Base-by-base conservation (phyloP, 2,113 vertebrate genomes). In the Carettochelys insculpta region DNA sequence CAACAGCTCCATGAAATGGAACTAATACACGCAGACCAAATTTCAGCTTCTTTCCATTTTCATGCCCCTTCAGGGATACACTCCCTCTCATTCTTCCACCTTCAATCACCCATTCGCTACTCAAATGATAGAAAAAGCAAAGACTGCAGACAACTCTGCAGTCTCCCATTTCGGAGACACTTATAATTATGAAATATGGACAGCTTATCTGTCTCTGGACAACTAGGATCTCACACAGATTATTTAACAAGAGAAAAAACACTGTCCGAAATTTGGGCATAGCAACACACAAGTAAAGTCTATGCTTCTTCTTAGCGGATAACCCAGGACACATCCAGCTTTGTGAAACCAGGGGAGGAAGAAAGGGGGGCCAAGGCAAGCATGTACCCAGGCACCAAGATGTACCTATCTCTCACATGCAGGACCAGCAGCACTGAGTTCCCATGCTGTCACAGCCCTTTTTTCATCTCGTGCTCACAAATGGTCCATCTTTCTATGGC, bases 251-350 rank as follows among this genome's bases (percentile, higher is more conserved):
- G 27, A 3, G 6, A 50, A 38, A 11, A n/a, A 5, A 27, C 29
- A 24, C 4, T 41, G 22, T 25, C 48, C 17, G 20, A 9, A 5
- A 0, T 19, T 58, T 9, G 1, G 31, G 38, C 5, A 56, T 47
- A 3, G 29, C 4, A 17, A 4, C 31, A 8, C 61, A 0, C 11
- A 1, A 47, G 6, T 27, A 14, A n/a, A 1, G 8, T 2, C 45
- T 11, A 0, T 0, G 14, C 19, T 13, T 0, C 34, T 2, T 9
- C 85, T 27, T 3, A 1, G 85, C 41, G 43, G 7, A 1, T 45
- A 0, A 53, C 43, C 41, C 17, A 1, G 25, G 80, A 34, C 45
- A 0, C 80, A 43, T 45, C 24, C 75, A 0, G 2, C 0, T 13
- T 2, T 11, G 27, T 34, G 8, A 3, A 27, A 47, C 2, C 5